These are phyloP conservation scores for Drosophila ficusphila DNA, from an alignment of 1,140 invertebrate genomes.

Conservation along the genomic window DNA sequence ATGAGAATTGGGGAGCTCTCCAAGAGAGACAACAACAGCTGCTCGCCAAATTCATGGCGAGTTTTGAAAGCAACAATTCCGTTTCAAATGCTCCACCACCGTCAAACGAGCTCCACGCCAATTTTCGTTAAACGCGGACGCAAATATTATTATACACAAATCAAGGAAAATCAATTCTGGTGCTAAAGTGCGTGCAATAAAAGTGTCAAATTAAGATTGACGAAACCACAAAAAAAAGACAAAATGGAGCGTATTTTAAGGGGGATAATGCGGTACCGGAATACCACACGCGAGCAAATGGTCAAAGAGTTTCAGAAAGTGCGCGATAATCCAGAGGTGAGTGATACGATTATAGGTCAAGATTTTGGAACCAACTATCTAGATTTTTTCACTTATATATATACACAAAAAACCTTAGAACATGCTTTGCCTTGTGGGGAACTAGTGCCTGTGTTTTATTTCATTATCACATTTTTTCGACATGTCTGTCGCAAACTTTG, in stretches of 20 bases:
- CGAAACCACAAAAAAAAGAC: not conserved
- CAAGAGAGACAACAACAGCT: constrained; percentile 44
- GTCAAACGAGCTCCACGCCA: constrained; percentile 30
- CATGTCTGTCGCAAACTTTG: constrained; percentile 16
- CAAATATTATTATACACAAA: constrained; percentile 28
- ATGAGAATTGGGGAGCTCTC: constrained; percentile 22
- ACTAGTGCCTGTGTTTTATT: constrained; percentile 16
- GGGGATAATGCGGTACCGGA: constrained; percentile 94
- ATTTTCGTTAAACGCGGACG: constrained; percentile 22
- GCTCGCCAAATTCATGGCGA: constrained; percentile 41
- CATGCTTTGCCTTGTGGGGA: constrained; percentile 33
- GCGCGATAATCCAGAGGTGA: constrained; percentile 93
- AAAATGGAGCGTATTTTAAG: constrained; percentile 93
- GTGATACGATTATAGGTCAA: constrained; percentile 61
- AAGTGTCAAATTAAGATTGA: constrained; percentile 44
- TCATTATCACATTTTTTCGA: constrained; percentile 41
- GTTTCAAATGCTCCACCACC: constrained; percentile 53
- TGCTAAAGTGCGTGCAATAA: constrained; percentile 48
- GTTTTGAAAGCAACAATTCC: constrained; percentile 74
- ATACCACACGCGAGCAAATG: constrained; percentile 92
- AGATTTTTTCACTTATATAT: constrained; percentile 2
- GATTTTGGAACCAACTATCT: constrained; percentile 16
- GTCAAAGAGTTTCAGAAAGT: constrained; percentile 95
- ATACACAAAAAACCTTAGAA: constrained; percentile 8
- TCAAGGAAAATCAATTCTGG: constrained; percentile 38